Evolutionary conservation across 2,888 invertebrate genomes (phyloP).

Genomic region (Caenorhabditis sp.): DNA sequence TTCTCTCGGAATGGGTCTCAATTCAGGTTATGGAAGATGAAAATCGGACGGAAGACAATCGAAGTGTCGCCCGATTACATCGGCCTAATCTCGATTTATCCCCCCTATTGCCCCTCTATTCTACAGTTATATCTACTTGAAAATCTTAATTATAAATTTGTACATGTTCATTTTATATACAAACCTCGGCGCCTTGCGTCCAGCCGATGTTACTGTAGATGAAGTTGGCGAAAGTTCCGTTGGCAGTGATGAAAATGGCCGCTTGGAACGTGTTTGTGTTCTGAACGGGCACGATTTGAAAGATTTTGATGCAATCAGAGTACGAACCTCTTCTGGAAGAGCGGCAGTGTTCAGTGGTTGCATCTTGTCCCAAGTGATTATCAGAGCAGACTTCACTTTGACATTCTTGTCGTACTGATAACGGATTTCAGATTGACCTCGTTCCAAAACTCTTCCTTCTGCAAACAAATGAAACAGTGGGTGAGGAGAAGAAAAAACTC

Average conservation of each 20-base stretch:
- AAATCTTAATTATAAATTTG: constrained; percentile 44
- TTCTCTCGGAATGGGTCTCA: not conserved
- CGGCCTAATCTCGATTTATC: constrained; percentile 46
- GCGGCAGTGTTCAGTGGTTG: constrained; percentile 74
- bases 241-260: constrained; percentile 76
- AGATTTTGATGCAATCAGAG: constrained; percentile 20
- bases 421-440: constrained; percentile 78
- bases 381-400: constrained; percentile 68
- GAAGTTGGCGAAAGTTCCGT: constrained; percentile 78
- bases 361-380: constrained; percentile 79
- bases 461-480: no score
- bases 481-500: constrained; percentile 38
- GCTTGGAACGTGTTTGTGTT: constrained; percentile 79
- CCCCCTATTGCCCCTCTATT: not conserved
- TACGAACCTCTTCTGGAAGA: constrained; percentile 69
- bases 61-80: constrained; percentile 20
- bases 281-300: constrained; percentile 46
- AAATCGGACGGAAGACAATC: constrained; percentile 28
- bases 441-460: constrained; percentile 77
- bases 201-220: constrained; percentile 79
- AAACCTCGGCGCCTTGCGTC: constrained; percentile 78
- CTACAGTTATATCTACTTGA: constrained; percentile 1
- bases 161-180: constrained; percentile 9
- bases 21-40: constrained; percentile 50
- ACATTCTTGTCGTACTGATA: constrained; percentile 78